Evolutionary conservation across 2,888 invertebrate genomes (phyloP).

Genomic region (Sisyra terminalis): DNA sequence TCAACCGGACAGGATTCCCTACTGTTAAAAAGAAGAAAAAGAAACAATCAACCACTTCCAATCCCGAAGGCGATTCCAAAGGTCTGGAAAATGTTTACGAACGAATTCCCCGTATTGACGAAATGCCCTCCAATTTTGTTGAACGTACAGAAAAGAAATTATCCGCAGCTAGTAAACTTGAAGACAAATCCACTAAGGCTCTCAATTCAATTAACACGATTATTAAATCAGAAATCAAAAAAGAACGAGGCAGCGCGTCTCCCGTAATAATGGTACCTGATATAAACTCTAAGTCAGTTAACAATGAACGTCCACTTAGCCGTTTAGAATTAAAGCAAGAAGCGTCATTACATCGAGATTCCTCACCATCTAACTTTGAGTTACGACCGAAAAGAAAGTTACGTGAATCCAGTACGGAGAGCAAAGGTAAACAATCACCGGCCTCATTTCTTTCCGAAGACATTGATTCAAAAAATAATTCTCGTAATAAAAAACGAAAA

Average conservation of each 20-base stretch:
- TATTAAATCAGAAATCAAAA: slow-evolving; percentile 1
- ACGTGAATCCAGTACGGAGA: neutral
- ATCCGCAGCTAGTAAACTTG: neutral
- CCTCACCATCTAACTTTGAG: neutral
- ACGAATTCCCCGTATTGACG: slow-evolving; percentile 51
- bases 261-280: neutral
- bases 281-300: neutral
- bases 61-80: slow-evolving; percentile 1
- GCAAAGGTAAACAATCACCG: neutral
- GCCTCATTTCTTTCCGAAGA: neutral
- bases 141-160: slow-evolving; percentile 31
- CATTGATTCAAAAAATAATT: neutral
- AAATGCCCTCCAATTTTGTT: slow-evolving; percentile 46
- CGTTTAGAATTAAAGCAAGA: neutral
- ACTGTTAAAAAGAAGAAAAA: slow-evolving; percentile 70
- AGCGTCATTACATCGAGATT: neutral
- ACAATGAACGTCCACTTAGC: neutral
- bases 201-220: neutral
- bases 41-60: slow-evolving; percentile 24
- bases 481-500: neutral
- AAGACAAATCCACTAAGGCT: slow-evolving; percentile 3
- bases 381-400: slow-evolving; percentile 8
- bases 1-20: slow-evolving; percentile 79
- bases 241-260: neutral
- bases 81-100: slow-evolving; percentile 29